Evolutionary conservation across 1,140 invertebrate species (phyloP).

Genomic region (Drosophila prosaltans): DNA sequence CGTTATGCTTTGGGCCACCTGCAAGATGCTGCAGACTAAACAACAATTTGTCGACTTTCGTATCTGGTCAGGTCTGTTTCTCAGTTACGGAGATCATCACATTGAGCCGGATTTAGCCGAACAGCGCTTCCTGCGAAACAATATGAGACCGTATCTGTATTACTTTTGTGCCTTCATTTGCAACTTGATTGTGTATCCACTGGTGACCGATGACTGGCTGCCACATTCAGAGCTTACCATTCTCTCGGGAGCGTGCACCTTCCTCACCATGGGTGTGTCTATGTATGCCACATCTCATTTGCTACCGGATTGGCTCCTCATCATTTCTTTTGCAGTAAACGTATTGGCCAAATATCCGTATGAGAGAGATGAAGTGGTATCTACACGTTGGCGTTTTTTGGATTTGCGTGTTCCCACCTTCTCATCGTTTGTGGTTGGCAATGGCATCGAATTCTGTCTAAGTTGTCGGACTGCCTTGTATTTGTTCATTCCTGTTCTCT

Average conservation of each 20-base stretch:
- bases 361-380: conserved; percentile 91
- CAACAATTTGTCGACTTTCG: conserved; percentile 89
- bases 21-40: conserved; percentile 90
- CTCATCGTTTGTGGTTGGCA: conserved; percentile 90
- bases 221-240: conserved; percentile 93
- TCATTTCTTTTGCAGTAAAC: conserved; percentile 91
- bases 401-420: conserved; percentile 91
- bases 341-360: conserved; percentile 93
- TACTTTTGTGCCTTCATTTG: conserved; percentile 90
- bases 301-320: conserved; percentile 88
- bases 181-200: conserved; percentile 90
- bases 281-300: conserved; percentile 84
- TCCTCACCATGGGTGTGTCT: conserved; percentile 90
- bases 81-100: conserved; percentile 88
- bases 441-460: conserved; percentile 93
- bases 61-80: conserved; percentile 91
- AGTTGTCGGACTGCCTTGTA: conserved; percentile 91
- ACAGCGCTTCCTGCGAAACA: conserved; percentile 91
- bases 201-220: conserved; percentile 90
- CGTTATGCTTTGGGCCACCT: conserved; percentile 90
- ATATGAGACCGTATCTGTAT: conserved; percentile 90
- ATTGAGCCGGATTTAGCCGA: conserved; percentile 91
- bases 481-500: conserved; percentile 89
- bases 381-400: conserved; percentile 90
- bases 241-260: conserved; percentile 88